phyloP scores from a whole-genome alignment of 2,113 vertebrate genomes.

The Hemicordylus capensis region DNA sequence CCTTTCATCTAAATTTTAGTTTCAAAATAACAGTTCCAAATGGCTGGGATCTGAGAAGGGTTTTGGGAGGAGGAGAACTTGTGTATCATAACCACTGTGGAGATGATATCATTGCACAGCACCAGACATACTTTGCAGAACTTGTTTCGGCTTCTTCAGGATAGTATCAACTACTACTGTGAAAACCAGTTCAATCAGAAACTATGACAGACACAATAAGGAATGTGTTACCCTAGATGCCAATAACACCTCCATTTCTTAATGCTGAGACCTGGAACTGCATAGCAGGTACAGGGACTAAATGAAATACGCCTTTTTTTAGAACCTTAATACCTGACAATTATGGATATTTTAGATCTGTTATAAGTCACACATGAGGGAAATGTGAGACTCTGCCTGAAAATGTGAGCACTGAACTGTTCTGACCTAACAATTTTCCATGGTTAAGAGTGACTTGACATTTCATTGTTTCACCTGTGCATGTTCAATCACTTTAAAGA shows the following conservation, averaged over 20 bases:
- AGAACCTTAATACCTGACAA: constrained; percentile 50
- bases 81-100: background rate
- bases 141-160: background rate
- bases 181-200: too few species aligned
- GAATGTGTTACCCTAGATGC: background rate
- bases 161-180: too few species aligned
- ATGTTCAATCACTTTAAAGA: constrained; percentile 9
- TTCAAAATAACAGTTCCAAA: background rate
- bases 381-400: constrained; percentile 54
- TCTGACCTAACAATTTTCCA: constrained; percentile 50
- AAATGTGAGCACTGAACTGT: background rate
- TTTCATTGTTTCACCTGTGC: constrained; percentile 62
- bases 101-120: background rate
- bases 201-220: background rate
- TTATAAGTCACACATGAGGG: constrained; percentile 51
- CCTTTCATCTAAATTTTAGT: too few species aligned
- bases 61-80: background rate
- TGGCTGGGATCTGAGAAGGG: too few species aligned
- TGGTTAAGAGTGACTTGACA: constrained; percentile 50
- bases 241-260: background rate
- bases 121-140: background rate
- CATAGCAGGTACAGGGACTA: constrained; percentile 34
- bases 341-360: constrained; percentile 53
- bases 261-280: background rate
- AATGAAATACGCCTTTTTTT: constrained; percentile 48